phyloP scores from a whole-genome alignment of 2,888 invertebrate species.

The Bombylius major region DNA sequence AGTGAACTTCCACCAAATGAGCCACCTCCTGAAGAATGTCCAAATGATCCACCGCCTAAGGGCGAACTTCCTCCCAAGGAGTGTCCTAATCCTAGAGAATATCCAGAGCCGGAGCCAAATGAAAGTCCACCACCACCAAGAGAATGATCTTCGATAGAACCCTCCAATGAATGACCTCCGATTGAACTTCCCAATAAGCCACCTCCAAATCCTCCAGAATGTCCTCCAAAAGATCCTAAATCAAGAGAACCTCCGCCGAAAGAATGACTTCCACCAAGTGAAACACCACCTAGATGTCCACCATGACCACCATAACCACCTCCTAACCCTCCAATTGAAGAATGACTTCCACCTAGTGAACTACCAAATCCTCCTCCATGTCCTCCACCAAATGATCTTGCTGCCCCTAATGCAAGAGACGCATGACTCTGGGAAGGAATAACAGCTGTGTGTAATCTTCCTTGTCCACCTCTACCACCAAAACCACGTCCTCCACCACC shows the following conservation, averaged over 20 bases:
- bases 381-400: background rate
- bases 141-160: conserved; percentile 2
- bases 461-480: background rate
- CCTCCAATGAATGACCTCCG: conserved; percentile 4
- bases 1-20: background rate
- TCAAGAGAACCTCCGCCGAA: background rate
- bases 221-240: background rate
- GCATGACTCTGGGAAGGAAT: background rate
- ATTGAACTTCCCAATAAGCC: conserved; percentile 1
- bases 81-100: conserved; percentile 1
- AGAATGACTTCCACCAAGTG: background rate
- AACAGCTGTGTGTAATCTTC: background rate
- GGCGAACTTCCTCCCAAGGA: conserved; percentile 1
- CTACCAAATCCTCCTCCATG: background rate
- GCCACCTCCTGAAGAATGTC: conserved; percentile 5
- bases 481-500: background rate
- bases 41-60: background rate
- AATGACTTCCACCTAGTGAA: background rate
- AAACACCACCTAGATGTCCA: background rate
- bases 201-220: background rate
- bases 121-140: conserved; percentile 1
- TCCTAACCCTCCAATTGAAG: background rate
- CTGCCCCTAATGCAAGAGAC: background rate
- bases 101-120: conserved; percentile 1
- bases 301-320: background rate